Evolutionary conservation across 2,113 vertebrate species (phyloP).

Genomic region (Heliornis fulica): DNA sequence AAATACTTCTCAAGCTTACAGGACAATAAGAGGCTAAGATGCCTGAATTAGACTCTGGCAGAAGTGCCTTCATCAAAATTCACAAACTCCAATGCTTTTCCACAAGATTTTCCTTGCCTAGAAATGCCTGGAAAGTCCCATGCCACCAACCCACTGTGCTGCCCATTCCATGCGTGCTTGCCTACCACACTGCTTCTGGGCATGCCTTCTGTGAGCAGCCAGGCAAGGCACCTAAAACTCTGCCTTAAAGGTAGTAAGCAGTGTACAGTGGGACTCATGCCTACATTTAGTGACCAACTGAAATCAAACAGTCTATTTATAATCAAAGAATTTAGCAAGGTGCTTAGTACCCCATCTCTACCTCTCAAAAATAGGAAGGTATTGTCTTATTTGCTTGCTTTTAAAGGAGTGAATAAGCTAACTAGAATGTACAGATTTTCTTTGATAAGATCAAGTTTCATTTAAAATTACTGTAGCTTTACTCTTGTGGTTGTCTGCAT

Average conservation of each 20-base stretch:
- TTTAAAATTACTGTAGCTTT: conserved; percentile 11
- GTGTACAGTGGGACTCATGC: background rate
- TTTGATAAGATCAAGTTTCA: conserved; percentile 47
- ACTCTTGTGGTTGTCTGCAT: conserved; percentile 8
- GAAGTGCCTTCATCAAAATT: background rate
- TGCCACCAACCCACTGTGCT: background rate
- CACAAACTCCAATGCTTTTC: background rate
- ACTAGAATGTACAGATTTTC: conserved; percentile 4
- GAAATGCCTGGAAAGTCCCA: background rate
- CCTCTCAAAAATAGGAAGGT: background rate
- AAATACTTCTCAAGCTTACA: background rate
- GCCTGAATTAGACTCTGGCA: background rate
- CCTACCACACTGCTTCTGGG: background rate
- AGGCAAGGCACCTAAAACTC: background rate
- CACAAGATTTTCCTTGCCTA: background rate
- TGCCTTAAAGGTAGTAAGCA: background rate
- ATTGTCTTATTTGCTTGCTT: background rate
- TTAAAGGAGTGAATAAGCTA: background rate
- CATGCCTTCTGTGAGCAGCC: background rate
- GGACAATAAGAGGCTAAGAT: background rate
- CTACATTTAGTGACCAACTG: background rate
- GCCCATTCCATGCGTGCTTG: background rate
- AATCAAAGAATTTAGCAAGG: background rate
- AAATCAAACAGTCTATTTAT: background rate
- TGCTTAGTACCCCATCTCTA: background rate